These are phyloP conservation scores for Aphis gossypii DNA, from an alignment of 1,140 invertebrate species.

Conservation along the genomic window DNA sequence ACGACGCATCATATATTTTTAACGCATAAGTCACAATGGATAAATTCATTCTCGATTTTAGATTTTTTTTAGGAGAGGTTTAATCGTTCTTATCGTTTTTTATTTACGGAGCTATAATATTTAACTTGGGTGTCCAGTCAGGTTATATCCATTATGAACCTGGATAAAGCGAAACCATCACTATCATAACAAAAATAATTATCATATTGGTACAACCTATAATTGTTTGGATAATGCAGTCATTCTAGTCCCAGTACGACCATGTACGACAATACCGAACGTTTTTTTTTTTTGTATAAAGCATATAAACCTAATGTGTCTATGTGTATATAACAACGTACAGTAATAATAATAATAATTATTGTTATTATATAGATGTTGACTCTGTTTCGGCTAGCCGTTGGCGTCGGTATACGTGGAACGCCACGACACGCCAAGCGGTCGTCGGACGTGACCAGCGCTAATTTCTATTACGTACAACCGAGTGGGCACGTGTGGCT, in stretches of 20 bases:
- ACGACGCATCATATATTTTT: neutral
- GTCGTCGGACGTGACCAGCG: slow-evolving; percentile 14
- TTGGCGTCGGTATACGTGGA: neutral
- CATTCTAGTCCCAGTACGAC: neutral
- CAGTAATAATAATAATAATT: neutral
- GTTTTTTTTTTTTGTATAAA: no score
- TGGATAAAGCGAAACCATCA: neutral
- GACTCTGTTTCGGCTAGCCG: neutral
- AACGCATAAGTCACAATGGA: neutral
- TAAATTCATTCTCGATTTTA: neutral
- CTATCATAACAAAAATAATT: neutral
- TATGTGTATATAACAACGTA: neutral
- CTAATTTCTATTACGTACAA: neutral
- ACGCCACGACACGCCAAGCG: neutral
- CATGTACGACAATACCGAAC: no score
- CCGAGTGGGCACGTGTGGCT: neutral
- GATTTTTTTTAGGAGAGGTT: neutral
- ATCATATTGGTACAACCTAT: neutral
- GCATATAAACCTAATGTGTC: no score
- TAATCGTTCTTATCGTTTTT: neutral
- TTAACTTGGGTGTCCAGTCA: neutral
- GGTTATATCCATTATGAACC: neutral
- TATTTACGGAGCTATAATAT: neutral
- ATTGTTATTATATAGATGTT: neutral
- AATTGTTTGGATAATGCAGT: neutral